Evolutionary conservation across 2,888 invertebrate genomes (phyloP).

Genomic region (Torymus auratus): DNA sequence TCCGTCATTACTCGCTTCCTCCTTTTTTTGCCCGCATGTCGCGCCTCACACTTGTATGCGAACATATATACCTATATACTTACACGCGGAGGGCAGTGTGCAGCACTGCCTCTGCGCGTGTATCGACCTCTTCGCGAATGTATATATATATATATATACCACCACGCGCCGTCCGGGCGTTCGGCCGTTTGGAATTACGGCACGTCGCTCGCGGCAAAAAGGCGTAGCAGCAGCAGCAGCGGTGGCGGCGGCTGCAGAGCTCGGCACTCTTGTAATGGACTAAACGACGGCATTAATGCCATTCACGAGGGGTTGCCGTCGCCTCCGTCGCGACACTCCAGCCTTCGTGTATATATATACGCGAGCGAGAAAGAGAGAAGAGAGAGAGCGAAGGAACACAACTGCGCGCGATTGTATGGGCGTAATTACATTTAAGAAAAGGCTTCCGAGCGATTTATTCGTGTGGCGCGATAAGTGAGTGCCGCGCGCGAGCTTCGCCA

Average conservation of each 20-base stretch:
- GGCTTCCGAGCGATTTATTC: conserved; percentile 46
- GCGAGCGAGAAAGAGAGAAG: not conserved
- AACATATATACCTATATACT: no score
- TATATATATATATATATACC: no score
- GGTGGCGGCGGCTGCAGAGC: not conserved
- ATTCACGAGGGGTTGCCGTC: conserved; percentile 43
- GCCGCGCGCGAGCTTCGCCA: no score
- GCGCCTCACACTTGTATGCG: no score
- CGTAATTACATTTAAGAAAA: conserved; percentile 49
- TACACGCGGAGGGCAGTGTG: no score
- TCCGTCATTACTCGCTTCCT: conserved; percentile 28
- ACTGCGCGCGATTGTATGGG: not conserved
- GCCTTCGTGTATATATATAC: not conserved
- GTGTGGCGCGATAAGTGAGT: no score
- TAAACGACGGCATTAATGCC: conserved; percentile 50
- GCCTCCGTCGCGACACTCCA: conserved; percentile 13
- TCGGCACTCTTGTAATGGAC: conserved; percentile 32
- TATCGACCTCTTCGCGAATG: not conserved
- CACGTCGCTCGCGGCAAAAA: conserved; percentile 39
- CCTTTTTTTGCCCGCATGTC: conserved; percentile 37
- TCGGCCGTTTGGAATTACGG: conserved; percentile 9
- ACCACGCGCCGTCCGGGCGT: no score
- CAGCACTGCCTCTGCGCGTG: not conserved
- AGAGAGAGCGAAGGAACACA: not conserved
- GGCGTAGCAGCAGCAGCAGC: not conserved